Evolutionary conservation across 1,140 invertebrate species (phyloP).

Genomic region (Penaeus chinensis): DNA sequence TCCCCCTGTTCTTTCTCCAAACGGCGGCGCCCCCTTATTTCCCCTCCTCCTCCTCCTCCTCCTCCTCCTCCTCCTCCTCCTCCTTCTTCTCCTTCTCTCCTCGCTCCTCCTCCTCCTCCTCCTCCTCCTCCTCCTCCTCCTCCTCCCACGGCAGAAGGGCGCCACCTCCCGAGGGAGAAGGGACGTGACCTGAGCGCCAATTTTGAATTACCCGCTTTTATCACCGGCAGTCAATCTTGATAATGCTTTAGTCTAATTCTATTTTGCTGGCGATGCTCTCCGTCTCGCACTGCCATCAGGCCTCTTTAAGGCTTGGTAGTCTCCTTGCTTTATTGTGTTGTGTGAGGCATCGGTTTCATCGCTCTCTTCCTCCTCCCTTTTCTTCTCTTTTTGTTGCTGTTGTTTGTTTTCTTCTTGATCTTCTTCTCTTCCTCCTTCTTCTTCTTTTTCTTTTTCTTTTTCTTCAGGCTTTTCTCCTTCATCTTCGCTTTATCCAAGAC

Average conservation of each 20-base stretch:
- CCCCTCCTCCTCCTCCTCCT: neutral
- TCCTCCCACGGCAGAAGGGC: neutral
- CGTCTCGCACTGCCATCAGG: neutral
- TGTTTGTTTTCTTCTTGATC: too few relatives aligned
- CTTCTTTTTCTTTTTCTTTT: too few relatives aligned
- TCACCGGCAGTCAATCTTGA: slow-evolving; percentile 30
- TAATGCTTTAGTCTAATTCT: slow-evolving; percentile 36
- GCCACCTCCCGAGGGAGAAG: slow-evolving; percentile 13
- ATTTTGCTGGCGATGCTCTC: slow-evolving; percentile 17
- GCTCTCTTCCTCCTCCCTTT: too few relatives aligned
- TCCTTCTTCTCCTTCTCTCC: neutral
- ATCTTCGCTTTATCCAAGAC: too few relatives aligned
- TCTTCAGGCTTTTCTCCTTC: too few relatives aligned
- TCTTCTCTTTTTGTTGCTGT: too few relatives aligned
- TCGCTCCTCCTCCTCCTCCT: neutral
- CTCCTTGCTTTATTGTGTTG: too few relatives aligned
- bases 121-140: neutral
- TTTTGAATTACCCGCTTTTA: slow-evolving; percentile 31
- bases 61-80: neutral
- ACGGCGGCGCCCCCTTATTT: neutral
- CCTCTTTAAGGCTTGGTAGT: too few relatives aligned
- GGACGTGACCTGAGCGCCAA: slow-evolving; percentile 25
- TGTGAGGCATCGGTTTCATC: too few relatives aligned
- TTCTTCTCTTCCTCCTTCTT: too few relatives aligned
- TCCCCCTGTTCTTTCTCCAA: neutral